A percentile compares a stretch with the other conserved stretches of the same genome.
These are phyloP conservation scores for Octomys mimax DNA, from an alignment of 2,797 vertebrate genomes.

Conservation along the genomic window DNA sequence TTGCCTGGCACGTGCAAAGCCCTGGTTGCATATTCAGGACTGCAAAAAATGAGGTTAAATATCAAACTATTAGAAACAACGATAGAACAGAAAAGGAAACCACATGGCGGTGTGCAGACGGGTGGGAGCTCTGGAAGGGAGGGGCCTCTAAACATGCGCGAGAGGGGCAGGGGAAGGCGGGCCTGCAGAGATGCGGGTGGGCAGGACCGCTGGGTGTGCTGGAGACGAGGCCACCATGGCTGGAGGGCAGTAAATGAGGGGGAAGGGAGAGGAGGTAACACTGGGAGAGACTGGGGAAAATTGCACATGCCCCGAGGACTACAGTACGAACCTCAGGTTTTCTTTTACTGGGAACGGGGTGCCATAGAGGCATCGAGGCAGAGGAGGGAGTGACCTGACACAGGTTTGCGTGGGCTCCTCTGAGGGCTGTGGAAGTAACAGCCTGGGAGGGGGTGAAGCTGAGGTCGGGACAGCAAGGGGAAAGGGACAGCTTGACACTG, in stretches of 20 bases:
- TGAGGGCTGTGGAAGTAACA: not conserved
- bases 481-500: not conserved
- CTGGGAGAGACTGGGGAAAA: not conserved
- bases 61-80: not conserved
- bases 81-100: not conserved
- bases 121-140: not conserved
- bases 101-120: fast-evolving
- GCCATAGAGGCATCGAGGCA: not conserved
- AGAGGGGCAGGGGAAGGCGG: not conserved
- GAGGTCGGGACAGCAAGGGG: not conserved
- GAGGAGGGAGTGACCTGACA: not conserved
- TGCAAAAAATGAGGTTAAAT: not conserved
- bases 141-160: not conserved
- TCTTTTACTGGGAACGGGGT: not conserved
- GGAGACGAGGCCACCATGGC: not conserved
- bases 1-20: too few species aligned
- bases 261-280: not conserved
- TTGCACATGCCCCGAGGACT: not conserved
- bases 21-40: not conserved
- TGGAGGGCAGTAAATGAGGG: not conserved
- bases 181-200: not conserved
- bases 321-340: not conserved
- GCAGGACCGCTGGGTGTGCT: not conserved
- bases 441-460: not conserved
- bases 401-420: not conserved